A percentile compares a stretch with the other conserved stretches of the same genome.
phyloP scores from a whole-genome alignment of 2,888 invertebrate genomes.

The Trisateles emortualis region DNA sequence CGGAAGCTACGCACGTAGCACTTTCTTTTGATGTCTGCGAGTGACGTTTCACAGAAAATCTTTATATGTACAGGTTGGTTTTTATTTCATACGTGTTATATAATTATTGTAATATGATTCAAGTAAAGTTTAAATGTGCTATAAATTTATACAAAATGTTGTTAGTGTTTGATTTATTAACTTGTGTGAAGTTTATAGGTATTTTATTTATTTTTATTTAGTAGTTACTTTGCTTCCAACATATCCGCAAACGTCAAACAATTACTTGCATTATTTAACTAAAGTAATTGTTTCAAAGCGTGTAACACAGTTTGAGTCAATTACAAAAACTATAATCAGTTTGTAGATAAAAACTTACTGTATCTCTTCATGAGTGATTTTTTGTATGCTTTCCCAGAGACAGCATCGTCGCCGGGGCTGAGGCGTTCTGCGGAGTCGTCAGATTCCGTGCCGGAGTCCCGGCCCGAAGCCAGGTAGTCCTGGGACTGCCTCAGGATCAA shows the following conservation, averaged over 20 bases:
- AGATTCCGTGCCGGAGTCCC: slow-evolving; percentile 92
- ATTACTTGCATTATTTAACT: background rate
- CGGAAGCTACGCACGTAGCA: slow-evolving; percentile 42
- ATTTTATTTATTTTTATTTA: background rate
- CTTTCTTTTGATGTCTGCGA: slow-evolving; percentile 41
- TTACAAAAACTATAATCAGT: slow-evolving; percentile 7
- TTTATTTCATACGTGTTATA: slow-evolving; percentile 16
- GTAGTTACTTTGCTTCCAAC: background rate
- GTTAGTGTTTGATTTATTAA: slow-evolving; percentile 10
- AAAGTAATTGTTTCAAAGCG: background rate
- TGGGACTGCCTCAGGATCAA: slow-evolving; percentile 83
- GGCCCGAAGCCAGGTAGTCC: slow-evolving; percentile 81
- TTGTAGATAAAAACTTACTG: slow-evolving; percentile 90
- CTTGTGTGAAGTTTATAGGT: background rate
- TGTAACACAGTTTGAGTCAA: background rate
- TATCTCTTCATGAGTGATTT: slow-evolving; percentile 97
- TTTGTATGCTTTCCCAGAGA: slow-evolving; percentile 91
- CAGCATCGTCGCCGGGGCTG: slow-evolving; percentile 87
- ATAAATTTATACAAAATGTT: slow-evolving; percentile 8
- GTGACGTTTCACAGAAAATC: slow-evolving; percentile 35
- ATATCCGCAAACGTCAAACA: background rate
- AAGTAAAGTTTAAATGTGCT: slow-evolving; percentile 10
- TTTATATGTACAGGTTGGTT: slow-evolving; percentile 16
- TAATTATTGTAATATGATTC: slow-evolving; percentile 23
- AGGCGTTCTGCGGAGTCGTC: slow-evolving; percentile 92